phyloP scores from a whole-genome alignment of 2,797 vertebrate genomes.

The Geotria australis region DNA sequence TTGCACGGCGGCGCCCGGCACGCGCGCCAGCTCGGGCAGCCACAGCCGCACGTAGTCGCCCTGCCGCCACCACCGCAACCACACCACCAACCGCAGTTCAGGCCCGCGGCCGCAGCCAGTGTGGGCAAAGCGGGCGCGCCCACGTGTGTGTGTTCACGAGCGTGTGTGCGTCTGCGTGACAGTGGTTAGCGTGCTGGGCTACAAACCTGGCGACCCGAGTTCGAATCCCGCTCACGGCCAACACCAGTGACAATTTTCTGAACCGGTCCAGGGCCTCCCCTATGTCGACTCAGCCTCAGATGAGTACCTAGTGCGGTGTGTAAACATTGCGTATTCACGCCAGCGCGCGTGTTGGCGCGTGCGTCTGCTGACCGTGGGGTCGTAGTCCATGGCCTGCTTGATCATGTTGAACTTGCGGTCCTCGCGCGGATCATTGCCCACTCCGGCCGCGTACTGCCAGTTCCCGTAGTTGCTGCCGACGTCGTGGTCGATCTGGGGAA shows the following conservation, averaged over 20 bases:
- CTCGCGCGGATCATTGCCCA: constrained; percentile 36
- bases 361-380: constrained; percentile 11
- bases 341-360: neutral
- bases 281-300: too few relatives aligned
- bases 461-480: constrained; percentile 44
- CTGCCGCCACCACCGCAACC: constrained; percentile 6
- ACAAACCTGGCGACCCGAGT: too few relatives aligned
- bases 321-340: neutral
- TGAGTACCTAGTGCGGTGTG: too few relatives aligned
- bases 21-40: constrained; percentile 24
- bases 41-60: constrained; percentile 26
- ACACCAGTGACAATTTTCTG: too few relatives aligned
- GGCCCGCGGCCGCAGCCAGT: too few relatives aligned
- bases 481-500: constrained; percentile 24
- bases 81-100: too few relatives aligned
- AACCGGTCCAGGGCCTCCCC: too few relatives aligned
- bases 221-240: too few relatives aligned
- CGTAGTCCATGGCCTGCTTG: constrained; percentile 36
- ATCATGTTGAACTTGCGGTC: constrained; percentile 45
- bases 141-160: neutral
- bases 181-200: too few relatives aligned
- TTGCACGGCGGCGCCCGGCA: constrained; percentile 21
- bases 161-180: neutral
- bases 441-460: constrained; percentile 33
- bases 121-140: neutral